A percentile compares a stretch with the other conserved stretches of the same genome.
Evolutionary conservation across 2,797 vertebrate genomes (phyloP).

Genomic region (Anableps anableps): DNA sequence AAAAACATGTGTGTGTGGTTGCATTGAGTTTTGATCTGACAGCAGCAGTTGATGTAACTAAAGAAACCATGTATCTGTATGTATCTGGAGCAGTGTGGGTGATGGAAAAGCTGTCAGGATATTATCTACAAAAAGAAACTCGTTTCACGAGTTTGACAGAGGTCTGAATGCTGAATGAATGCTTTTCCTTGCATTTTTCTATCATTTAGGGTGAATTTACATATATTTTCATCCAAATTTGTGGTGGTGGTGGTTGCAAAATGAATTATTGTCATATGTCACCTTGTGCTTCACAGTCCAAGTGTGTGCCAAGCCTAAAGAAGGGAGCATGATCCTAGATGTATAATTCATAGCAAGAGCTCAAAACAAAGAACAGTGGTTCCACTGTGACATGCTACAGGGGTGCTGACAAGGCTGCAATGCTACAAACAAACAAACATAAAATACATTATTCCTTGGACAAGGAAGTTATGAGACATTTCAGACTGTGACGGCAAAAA

Average conservation of each 20-base stretch:
- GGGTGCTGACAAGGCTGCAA: conserved; percentile 47
- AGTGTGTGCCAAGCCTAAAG: conserved; percentile 42
- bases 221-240: conserved; percentile 25
- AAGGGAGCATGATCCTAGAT: conserved; percentile 63
- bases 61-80: conserved; percentile 40
- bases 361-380: conserved; percentile 71
- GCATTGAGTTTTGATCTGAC: conserved; percentile 24
- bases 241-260: neutral
- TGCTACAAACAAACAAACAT: conserved; percentile 60
- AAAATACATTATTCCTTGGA: conserved; percentile 31
- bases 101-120: conserved; percentile 32
- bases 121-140: conserved; percentile 33
- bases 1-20: neutral
- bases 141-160: conserved; percentile 9
- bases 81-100: conserved; percentile 32
- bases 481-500: conserved; percentile 40
- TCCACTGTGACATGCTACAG: conserved; percentile 59
- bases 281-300: neutral
- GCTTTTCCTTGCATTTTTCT: conserved; percentile 11
- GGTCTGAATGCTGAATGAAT: conserved; percentile 2
- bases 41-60: conserved; percentile 30
- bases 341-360: conserved; percentile 75
- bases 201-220: neutral
- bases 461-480: conserved; percentile 57
- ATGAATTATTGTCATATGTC: neutral